Percentiles rank a stretch among this genome's conserved stretches.
These are phyloP conservation scores for Galeopterus variegatus DNA, from an alignment of 2,113 vertebrate genomes.

Conservation along the genomic window DNA sequence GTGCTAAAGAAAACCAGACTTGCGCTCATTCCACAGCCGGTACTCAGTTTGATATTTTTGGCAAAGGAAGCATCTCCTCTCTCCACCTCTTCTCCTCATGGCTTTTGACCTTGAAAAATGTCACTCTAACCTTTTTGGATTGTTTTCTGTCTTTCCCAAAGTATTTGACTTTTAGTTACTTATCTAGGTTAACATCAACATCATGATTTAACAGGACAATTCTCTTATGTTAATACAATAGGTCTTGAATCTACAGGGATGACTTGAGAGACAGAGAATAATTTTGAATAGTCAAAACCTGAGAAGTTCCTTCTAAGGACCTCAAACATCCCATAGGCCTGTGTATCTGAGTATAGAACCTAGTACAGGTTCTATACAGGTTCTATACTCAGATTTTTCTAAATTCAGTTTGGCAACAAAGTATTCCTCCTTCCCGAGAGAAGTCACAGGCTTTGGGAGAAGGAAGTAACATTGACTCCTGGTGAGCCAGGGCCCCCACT, in stretches of 20 bases:
- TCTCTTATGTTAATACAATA: too few species aligned
- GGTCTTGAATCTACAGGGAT: neutral
- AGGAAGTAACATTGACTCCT: neutral
- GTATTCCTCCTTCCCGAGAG: neutral
- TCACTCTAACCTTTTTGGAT: neutral
- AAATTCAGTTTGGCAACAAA: neutral
- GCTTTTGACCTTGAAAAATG: constrained; percentile 16
- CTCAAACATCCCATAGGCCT: neutral
- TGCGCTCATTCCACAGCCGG: too few species aligned
- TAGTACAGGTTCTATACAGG: too few species aligned
- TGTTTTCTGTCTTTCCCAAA: neutral
- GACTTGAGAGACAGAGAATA: neutral
- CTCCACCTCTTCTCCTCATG: neutral
- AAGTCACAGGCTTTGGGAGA: neutral
- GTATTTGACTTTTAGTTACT: neutral
- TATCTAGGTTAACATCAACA: neutral
- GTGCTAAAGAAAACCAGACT: neutral
- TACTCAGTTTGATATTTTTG: accelerated
- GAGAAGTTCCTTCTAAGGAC: neutral
- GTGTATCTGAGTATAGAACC: too few species aligned
- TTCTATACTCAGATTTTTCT: neutral
- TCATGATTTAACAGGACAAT: neutral
- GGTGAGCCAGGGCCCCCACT: neutral
- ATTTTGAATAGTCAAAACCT: neutral
- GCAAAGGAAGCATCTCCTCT: neutral